Evolutionary conservation across 2,888 invertebrate genomes (phyloP).

Genomic region (Hololepta plana): DNA sequence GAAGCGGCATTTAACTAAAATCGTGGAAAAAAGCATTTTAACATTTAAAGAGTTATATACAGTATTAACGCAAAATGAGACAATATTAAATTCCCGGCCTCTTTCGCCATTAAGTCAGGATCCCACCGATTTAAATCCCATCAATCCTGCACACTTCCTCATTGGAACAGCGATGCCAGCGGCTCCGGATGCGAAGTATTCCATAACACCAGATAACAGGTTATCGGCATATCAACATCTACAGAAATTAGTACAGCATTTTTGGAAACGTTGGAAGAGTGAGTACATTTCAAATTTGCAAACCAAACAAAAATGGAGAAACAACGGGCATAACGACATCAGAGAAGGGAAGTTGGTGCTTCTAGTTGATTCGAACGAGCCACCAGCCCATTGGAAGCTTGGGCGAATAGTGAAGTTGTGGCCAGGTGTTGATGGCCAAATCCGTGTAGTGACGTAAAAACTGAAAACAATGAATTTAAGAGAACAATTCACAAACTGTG

Average conservation of each 20-base stretch:
- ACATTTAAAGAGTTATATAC: conserved; percentile 5
- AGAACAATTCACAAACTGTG: no score
- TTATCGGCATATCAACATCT: background rate
- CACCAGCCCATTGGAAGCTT: no score
- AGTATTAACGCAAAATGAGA: conserved; percentile 5
- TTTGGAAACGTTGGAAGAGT: conserved; percentile 3
- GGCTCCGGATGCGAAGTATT: background rate
- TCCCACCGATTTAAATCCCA: conserved; percentile 2
- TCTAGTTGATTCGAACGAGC: no score
- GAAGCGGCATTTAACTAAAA: conserved; percentile 3
- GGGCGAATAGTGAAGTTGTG: no score
- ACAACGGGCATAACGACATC: no score
- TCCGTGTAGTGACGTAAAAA: no score
- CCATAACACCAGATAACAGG: background rate
- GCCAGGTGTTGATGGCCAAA: no score
- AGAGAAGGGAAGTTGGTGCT: no score
- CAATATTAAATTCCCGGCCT: conserved; percentile 5
- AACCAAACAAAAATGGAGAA: conserved; percentile 10
- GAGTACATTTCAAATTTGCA: conserved; percentile 11
- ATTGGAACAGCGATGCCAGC: conserved; percentile 1
- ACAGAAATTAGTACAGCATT: conserved; percentile 2
- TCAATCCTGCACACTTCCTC: conserved; percentile 5
- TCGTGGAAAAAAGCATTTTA: background rate
- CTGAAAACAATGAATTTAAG: no score
- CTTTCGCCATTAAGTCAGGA: conserved; percentile 1